Evolutionary conservation across 2,797 vertebrate species (phyloP).

Genomic region (Morelia viridis): DNA sequence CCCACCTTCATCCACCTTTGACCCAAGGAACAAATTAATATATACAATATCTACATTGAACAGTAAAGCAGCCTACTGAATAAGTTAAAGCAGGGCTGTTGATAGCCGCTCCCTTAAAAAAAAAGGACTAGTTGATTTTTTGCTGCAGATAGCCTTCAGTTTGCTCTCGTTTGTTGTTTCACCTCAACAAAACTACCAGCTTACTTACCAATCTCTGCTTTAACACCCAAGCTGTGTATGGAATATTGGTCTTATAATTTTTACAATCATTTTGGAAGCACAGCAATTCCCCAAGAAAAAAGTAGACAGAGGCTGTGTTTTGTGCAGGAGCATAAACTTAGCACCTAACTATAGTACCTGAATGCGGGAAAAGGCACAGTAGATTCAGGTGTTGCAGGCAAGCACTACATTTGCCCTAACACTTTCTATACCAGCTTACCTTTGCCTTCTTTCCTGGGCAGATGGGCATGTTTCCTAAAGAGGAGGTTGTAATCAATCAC

Average conservation of each 20-base stretch:
- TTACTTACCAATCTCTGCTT: neutral
- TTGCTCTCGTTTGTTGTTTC: neutral
- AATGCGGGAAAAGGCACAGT: neutral
- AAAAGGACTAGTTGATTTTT: neutral
- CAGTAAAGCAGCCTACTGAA: neutral
- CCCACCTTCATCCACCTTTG: neutral
- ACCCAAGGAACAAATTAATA: neutral
- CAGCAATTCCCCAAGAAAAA: slow-evolving; percentile 33
- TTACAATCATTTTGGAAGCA: slow-evolving; percentile 18
- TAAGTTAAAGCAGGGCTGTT: neutral
- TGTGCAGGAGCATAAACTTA: neutral
- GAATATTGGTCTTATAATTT: slow-evolving; percentile 1
- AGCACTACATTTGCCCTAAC: neutral
- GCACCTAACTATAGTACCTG: neutral
- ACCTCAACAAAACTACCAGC: neutral
- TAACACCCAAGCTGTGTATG: slow-evolving; percentile 10
- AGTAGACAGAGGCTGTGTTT: neutral
- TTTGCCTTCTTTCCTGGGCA: neutral
- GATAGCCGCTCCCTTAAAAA: neutral
- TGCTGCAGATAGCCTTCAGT: neutral
- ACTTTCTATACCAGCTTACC: neutral
- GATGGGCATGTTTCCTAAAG: neutral
- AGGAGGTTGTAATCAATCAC: neutral
- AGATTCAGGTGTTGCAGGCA: neutral
- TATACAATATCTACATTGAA: neutral